Conservation (phyloP, 2,113 vertebrate species). For the Sinocyclocheilus grahami region DNA sequence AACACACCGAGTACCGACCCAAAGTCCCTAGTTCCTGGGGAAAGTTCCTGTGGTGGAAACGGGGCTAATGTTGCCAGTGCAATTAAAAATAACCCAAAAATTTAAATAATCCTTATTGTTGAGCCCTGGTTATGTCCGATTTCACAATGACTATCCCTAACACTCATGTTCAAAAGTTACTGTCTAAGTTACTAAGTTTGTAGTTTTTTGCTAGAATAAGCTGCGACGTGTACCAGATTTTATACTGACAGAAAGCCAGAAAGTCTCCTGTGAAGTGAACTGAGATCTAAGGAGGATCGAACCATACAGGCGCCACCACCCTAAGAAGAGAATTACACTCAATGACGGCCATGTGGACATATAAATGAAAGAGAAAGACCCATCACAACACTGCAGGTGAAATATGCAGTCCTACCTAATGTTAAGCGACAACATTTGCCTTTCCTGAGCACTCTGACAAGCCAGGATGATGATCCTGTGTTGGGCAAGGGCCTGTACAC, state of each 20-base stretch:
- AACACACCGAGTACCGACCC: too few species aligned
- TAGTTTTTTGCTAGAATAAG: neutral
- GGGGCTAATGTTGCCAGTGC: neutral
- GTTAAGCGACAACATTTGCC: neutral
- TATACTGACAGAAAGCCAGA: neutral
- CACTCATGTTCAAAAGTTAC: neutral
- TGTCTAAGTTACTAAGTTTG: neutral
- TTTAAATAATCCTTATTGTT: too few species aligned
- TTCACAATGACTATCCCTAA: neutral
- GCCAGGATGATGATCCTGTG: constrained; percentile 32
- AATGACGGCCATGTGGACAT: neutral
- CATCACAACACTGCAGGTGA: constrained; percentile 18
- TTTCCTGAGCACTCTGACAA: constrained; percentile 20
- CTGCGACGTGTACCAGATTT: neutral
- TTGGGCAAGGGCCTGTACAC: constrained; percentile 26
- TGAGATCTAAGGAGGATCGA: constrained; percentile 14
- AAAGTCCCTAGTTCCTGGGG: too few species aligned
- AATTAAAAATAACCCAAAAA: too few species aligned
- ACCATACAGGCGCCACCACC: neutral
- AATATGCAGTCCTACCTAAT: constrained; percentile 27
- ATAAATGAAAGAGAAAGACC: constrained; percentile 11
- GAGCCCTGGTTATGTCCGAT: too few species aligned
- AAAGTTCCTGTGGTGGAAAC: too few species aligned
- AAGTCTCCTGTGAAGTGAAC: neutral
- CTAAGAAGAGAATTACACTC: constrained; percentile 1